Conservation (phyloP, 2,888 invertebrate genomes). For the Heliconius ismenius region DNA sequence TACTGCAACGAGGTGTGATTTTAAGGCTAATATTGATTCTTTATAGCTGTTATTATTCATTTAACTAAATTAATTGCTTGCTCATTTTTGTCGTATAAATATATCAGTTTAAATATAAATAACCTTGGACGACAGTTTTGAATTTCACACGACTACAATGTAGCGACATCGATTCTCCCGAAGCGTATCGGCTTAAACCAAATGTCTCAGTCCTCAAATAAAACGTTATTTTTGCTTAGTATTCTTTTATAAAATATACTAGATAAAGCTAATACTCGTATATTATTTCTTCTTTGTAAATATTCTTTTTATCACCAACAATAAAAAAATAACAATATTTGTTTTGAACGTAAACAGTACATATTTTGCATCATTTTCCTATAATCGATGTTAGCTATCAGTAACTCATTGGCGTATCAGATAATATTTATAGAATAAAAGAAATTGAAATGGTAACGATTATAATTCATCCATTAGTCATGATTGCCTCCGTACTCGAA, state of each 20-base stretch:
- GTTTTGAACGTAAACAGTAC: neutral
- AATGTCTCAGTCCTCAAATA: conserved; percentile 69
- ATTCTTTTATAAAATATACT: neutral
- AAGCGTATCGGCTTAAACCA: conserved; percentile 72
- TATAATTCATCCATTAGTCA: conserved; percentile 30
- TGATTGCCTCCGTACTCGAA: conserved; percentile 30
- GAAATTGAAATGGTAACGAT: conserved; percentile 15
- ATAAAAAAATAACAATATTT: neutral
- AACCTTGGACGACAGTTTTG: conserved; percentile 72
- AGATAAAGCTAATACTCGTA: neutral
- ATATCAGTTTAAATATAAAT: conserved; percentile 58
- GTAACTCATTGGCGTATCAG: conserved; percentile 24
- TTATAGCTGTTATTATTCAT: neutral
- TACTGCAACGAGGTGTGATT: conserved; percentile 12
- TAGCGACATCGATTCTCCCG: conserved; percentile 66
- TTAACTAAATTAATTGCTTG: conserved; percentile 46
- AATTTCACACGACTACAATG: conserved; percentile 57
- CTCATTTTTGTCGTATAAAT: conserved; percentile 57
- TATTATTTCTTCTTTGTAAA: neutral
- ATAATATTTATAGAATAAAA: conserved; percentile 28
- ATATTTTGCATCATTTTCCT: conserved; percentile 16
- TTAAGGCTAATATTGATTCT: conserved; percentile 4
- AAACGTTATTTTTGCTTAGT: conserved; percentile 61
- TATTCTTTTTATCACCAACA: neutral
- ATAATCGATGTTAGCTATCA: conserved; percentile 29